Evolutionary conservation across 2,113 vertebrate genomes (phyloP), one percentile per base, ranked within the genome.

Genomic region (Deroptyus accipitrinus): DNA sequence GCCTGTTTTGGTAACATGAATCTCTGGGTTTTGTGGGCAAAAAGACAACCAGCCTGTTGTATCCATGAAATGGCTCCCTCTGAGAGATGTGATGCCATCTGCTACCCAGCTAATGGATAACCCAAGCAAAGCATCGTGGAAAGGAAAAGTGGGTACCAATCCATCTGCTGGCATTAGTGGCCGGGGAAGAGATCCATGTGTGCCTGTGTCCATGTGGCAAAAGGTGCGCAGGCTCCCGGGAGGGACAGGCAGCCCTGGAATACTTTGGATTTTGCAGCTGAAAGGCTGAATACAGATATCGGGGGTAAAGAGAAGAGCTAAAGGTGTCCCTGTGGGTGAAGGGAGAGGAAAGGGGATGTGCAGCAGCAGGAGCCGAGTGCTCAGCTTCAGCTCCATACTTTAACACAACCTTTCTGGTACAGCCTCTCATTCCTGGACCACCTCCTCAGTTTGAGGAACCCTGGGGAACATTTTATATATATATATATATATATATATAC

Each of bases 201-300:
- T 12, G 5, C 44, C 73, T 2, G 3, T 3, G 31, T 5, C 23
- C 39, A 4, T 2, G 2, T 2, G 10, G 5, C 3, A 7, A 13
- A 22, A 14, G 28, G 17, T 7, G 25, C 0, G 10, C 7, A 3
- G 22, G 49, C 57, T 54, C 41, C 35, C 5, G 5, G 25, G 42
- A 17, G 44, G 46, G 31, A 27, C 44, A 3, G 48, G 33, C 17
- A 41, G 63, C 57, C 8, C 57, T 10, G 85, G 10, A 9, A n/a
- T 5, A 4, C 31, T 22, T 14, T 3, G 52, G 51, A 4, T 12
- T 46, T 42, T 41, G 37, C 39, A 31, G 75, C 55, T 28, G 41
- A n/a, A 51, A 69, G 69, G 63, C 24, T 66, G 59, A 23, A 16
- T 6, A 27, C 9, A 39, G 42, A 17, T 30, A 39, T 7, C 17